These are phyloP conservation scores for Thumatha senex DNA, from an alignment of 2,888 invertebrate species.

Conservation along the genomic window DNA sequence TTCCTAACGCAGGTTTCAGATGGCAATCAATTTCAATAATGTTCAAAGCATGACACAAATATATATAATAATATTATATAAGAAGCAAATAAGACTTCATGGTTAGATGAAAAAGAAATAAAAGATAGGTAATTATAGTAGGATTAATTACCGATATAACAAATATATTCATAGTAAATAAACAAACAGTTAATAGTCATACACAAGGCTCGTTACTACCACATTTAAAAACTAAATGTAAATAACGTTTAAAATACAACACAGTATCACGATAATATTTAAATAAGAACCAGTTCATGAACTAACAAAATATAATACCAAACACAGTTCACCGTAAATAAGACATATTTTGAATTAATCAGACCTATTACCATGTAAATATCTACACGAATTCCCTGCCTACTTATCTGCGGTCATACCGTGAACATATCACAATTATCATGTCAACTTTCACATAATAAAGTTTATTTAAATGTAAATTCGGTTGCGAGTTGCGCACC, in stretches of 20 bases:
- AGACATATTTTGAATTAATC: slow-evolving; percentile 10
- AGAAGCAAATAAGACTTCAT: no score
- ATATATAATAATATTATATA: no score
- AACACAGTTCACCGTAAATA: slow-evolving; percentile 10
- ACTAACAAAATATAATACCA: slow-evolving; percentile 3
- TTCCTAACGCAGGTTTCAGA: no score
- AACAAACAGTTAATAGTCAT: neutral
- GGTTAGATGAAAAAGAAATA: no score
- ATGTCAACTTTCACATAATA: slow-evolving; percentile 40
- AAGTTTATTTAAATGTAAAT: slow-evolving; percentile 70
- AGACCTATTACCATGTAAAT: slow-evolving; percentile 19
- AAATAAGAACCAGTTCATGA: slow-evolving; percentile 10
- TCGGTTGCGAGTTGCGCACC: slow-evolving; percentile 48
- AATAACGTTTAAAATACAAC: neutral
- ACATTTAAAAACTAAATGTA: neutral
- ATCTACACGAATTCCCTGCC: slow-evolving; percentile 7
- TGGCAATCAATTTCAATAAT: no score
- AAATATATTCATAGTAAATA: neutral
- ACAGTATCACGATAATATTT: slow-evolving; percentile 3
- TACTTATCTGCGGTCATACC: slow-evolving; percentile 17
- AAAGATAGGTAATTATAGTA: no score
- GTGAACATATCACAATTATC: slow-evolving; percentile 46
- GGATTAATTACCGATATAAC: neutral
- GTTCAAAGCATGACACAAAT: no score
- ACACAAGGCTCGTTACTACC: neutral